These are phyloP conservation scores for Eupeodes luniger DNA, from an alignment of 2,888 invertebrate genomes.

Conservation along the genomic window DNA sequence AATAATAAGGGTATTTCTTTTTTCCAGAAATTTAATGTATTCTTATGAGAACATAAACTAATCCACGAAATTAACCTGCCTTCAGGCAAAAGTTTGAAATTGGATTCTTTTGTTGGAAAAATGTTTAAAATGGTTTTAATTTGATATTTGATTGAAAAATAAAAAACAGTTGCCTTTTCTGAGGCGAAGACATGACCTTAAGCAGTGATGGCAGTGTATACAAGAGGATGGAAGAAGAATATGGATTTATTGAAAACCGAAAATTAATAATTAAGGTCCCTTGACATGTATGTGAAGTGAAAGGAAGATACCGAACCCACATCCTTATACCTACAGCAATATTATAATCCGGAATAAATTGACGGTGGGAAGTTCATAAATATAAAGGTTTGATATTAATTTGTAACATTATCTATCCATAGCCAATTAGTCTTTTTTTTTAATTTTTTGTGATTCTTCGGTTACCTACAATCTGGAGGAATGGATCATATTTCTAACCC, in stretches of 20 bases:
- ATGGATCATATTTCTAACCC: neutral
- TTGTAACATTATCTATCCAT: neutral
- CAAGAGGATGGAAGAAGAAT: neutral
- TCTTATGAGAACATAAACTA: neutral
- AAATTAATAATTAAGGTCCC: neutral
- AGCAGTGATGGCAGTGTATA: neutral
- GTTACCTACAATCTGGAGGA: neutral
- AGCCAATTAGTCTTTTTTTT: neutral
- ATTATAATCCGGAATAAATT: neutral
- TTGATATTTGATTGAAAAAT: neutral
- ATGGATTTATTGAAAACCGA: no score
- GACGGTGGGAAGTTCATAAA: neutral
- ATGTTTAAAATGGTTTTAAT: neutral
- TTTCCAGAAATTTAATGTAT: neutral
- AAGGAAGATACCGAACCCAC: no score
- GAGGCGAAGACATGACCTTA: neutral
- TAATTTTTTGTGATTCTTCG: neutral
- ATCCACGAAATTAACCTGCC: neutral
- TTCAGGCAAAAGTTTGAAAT: slow-evolving; percentile 13
- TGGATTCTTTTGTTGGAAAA: neutral
- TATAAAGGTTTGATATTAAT: neutral
- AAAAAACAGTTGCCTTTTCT: neutral
- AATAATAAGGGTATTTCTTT: slow-evolving; percentile 7
- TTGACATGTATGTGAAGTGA: no score
- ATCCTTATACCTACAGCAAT: neutral